A percentile compares a stretch with the other conserved stretches of the same genome.
Evolutionary conservation across 2,797 vertebrate species (phyloP).

Genomic region (Brotogeris chrysoptera): DNA sequence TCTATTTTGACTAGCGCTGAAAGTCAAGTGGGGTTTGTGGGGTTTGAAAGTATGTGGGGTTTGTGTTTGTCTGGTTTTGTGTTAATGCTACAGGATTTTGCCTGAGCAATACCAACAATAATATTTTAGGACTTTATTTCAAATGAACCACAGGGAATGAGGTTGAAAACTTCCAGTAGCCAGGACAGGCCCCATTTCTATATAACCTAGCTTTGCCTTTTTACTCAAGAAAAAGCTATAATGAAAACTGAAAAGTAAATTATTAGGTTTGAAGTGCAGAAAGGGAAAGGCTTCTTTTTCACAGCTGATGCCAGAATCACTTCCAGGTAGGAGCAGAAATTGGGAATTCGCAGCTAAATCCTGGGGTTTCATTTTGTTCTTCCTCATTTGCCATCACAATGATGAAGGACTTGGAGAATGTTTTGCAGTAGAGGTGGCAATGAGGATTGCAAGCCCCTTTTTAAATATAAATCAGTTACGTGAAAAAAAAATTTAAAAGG

Average conservation of each 20-base stretch:
- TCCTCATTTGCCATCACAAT: neutral
- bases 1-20: neutral
- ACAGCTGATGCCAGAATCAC: neutral
- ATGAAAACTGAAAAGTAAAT: slow-evolving; percentile 3
- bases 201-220: neutral
- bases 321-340: slow-evolving; percentile 14
- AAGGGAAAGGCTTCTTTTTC: slow-evolving; percentile 4
- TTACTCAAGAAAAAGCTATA: neutral
- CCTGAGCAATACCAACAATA: neutral
- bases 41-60: neutral
- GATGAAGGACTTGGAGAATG: neutral
- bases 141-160: neutral
- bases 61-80: neutral
- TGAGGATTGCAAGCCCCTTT: neutral
- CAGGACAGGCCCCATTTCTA: neutral
- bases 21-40: neutral
- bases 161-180: neutral
- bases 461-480: neutral
- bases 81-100: neutral
- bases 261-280: neutral
- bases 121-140: neutral
- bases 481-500: neutral
- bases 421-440: neutral
- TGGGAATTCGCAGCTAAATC: neutral
- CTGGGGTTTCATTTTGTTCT: neutral